Evolutionary conservation across 1,140 invertebrate genomes (phyloP), one percentile per base, ranked within the genome.

Genomic region (Aphelenchoides fujianensis): DNA sequence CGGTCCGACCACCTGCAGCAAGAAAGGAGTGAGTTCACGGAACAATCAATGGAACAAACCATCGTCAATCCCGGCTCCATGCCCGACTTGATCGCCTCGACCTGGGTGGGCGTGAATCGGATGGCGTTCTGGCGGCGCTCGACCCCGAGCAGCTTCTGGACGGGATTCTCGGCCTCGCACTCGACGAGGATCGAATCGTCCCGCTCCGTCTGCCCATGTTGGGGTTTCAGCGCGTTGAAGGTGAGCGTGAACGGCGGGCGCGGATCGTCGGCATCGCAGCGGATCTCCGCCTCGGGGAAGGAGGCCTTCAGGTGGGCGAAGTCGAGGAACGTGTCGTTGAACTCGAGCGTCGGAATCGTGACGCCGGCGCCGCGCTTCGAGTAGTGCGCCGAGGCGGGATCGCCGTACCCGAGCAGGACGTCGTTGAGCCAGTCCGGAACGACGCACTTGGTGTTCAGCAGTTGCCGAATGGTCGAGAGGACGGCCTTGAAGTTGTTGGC

Each of bases 401-500:
- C 93, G 0, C 95, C 96, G 85, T 98, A 98, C 0, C 97, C 96
- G 2, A 99, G 88, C 67, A 99, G 92, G 74, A 98, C 92, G 85
- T 99, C 94, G 82, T 97, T 92, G 2, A 99, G 86, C 97, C 97
- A 99, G 79, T 97, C 91, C 0, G 97, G 97, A 0, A 99, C 96
- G 19, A 99, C 95, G 86, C 94, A 98, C 84, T 97, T 92, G 0
- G 95, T 97, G 83, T 98, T 99, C 94, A 99, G 98, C 57, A 99
- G 88, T 85, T 97, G 93, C 2, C 96, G 87, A 74, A 99, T 98
- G 0, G 97, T 99, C 86, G 98, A 94, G 72, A 99, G 85, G 5
- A 99, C 97, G 0, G 96, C 96, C 87, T 99, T 89, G 84, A 99
- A 99, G 86, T 99, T 99, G 84, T 99, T 99, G 85, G 98, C 94